Base-by-base conservation (phyloP, 1,140 invertebrate species). In the Triops cancriformis region DNA sequence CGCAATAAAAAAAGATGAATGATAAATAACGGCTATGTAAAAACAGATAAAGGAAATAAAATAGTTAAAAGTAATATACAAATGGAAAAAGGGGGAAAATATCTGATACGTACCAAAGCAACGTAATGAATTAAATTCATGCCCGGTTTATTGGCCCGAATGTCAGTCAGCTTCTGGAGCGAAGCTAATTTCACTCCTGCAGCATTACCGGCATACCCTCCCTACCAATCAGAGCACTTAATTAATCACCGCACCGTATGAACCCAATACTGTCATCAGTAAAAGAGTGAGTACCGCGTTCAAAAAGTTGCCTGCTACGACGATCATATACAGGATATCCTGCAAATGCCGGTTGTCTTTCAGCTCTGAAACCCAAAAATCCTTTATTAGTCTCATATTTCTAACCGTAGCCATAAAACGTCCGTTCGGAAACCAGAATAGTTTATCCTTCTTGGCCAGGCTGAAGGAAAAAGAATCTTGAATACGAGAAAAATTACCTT, bases 101-200 rank as follows among this genome's bases (percentile, higher is more conserved):
- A n/a, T n/a, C n/a, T 43, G 7, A 18, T 6, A 64, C 51, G 10
- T 18, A 64, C 51, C 51, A 93, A 85, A 75, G 93, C 95, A 12
- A 99, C 95, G 83, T 95, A 98, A 85, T 99, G 96, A 81, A 99
- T 93, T 7, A 99, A 88, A 86, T 96, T 98, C 91, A 99, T 96
- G 76, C 95, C 94, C 1, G 96, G 96, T 83, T 98, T 98, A 84
- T 98, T 98, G 1, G 96, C 95, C 73, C 96, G 87, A 76, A 97
- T 97, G 83, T 99, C 97, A 0, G 94, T 93, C 43, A 99, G 87
- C 84, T 98, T 99, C 82, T 98, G 94, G 28, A 99, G 86, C 0
- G 97, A 98, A 12, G 93, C 92, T 14, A 98, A 87, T 85, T 97
- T 97, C 10, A 99, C 95, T 31, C 96, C 97, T 12, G 95, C 96